Evolutionary conservation across 2,888 invertebrate genomes (phyloP), one percentile per base, ranked within the genome.

Genomic region (Peribatodes rhomboidaria): DNA sequence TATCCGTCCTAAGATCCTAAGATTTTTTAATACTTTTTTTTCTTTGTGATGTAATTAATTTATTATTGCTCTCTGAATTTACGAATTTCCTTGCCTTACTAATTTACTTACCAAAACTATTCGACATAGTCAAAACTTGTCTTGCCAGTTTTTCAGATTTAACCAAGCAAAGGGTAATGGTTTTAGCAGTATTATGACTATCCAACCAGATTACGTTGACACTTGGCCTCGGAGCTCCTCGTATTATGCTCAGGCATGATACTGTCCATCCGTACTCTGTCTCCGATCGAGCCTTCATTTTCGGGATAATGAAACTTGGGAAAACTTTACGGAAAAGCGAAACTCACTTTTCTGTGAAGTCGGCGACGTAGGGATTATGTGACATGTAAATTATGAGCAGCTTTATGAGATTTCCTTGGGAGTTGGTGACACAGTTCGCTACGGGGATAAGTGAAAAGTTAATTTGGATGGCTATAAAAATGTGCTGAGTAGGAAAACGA

Each of bases 241-340:
- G 6, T 27, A 27, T 27, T 27, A n/a, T n/a, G 27, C 20, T 20
- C 7, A 39, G 11, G 35, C 35, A 13, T 10, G 8, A 6, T 62
- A 59, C 64, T 64, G 59, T 14, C 18, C 9, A 0, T 11, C 13
- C 27, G 7, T 60, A 20, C 16, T 0, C 11, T 47, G 22, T 31
- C 64, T 72, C 72, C 79, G 72, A 70, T 68, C 67, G 69, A 56
- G 80, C 79, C 81, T 83, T 82, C 83, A 85, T 87, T 81, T 73
- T 74, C 72, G 70, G 73, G 72, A 75, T 75, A 72, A 75, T 74
- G 74, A 74, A 75, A 75, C 69, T 74, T 71, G 20, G 56, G 57
- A 56, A 54, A 74, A 71, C 65, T 74, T 63, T 61, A 50, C 64
- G 60, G 68, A 61, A 71, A 68, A 63, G 65, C 64, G 72, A 65